Conservation (phyloP, 1,140 invertebrate species). For the Patella vulgata region DNA sequence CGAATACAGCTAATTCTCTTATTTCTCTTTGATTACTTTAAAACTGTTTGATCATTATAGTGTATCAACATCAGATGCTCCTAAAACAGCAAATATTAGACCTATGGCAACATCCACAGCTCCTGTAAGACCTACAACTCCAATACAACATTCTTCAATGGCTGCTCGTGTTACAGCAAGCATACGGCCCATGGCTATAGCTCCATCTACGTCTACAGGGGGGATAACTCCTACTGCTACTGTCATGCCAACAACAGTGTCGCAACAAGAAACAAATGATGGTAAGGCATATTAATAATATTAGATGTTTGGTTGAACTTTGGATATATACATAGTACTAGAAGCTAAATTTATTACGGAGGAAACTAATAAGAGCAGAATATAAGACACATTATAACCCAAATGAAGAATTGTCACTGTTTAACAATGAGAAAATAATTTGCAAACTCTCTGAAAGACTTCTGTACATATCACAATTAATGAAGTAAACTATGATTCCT, state of each 20-base stretch:
- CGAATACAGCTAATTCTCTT: too few relatives aligned
- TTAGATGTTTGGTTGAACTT: too few relatives aligned
- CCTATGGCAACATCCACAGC: slow-evolving; percentile 77
- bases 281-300: slow-evolving; percentile 19
- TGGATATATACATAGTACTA: too few relatives aligned
- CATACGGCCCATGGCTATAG: slow-evolving; percentile 87
- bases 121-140: slow-evolving; percentile 37
- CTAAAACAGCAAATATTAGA: slow-evolving; percentile 90
- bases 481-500: too few relatives aligned
- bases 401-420: too few relatives aligned
- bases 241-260: slow-evolving; percentile 74
- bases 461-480: too few relatives aligned
- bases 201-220: slow-evolving; percentile 64
- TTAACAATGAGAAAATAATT: too few relatives aligned
- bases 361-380: too few relatives aligned
- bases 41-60: not conserved
- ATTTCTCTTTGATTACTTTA: too few relatives aligned
- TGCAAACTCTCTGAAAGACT: too few relatives aligned
- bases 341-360: too few relatives aligned
- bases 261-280: slow-evolving; percentile 45
- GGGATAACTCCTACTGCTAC: slow-evolving; percentile 73
- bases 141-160: slow-evolving; percentile 54
- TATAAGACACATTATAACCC: too few relatives aligned
- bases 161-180: slow-evolving; percentile 77
- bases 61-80: slow-evolving; percentile 78